Base-by-base conservation (phyloP, 2,888 invertebrate genomes). In the Uloborus plumipes region DNA sequence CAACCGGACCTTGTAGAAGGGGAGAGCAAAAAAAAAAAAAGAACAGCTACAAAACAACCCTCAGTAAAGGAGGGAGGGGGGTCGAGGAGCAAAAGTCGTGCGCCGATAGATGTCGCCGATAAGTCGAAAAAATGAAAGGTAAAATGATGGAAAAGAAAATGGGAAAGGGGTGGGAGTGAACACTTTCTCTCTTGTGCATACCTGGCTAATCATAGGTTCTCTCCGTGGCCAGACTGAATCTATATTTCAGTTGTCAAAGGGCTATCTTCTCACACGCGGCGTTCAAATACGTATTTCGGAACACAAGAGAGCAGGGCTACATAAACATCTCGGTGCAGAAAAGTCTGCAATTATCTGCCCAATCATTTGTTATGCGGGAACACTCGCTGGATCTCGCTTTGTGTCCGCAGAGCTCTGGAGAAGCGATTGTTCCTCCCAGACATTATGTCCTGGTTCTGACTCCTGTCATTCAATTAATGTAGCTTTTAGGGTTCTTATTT, bases 91-190 rank as follows among this genome's bases (percentile, higher is more conserved):
- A 20, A 80, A 74, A 81, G 80, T 81, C 80, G 74, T 81, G 80
- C 74, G 31, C 53, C 70, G 74, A 81, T 69, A 74, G 74, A 81
- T 81, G 80, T 81, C 80, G 80, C 80, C 74, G 80, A 81, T 81
- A 81, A 81, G 80, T 81, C 59, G 62, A 22, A 75, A 75, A 58
- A 73, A 66, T 66, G 39, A 39, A 39, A 39, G 39, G 39, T 39
- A 39, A 39, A 39, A 39, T 39, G 39, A 39, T 39, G 39, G 51
- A 49, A 69, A 50, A 55, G 66, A 55, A 58, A 73, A 62, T 64
- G n/a, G 49, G 58, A 72, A 61, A 81, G 69, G 66, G 74, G 73
- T 74, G 74, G 74, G 80, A 70, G 80, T 81, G 80, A 70, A 81
- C 74, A 64, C 22, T 78, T 71, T 78, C 73, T 73, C 74, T 73